These are phyloP conservation scores for Mormyrus iriodes DNA, from an alignment of 2,113 vertebrate genomes.

Conservation along the genomic window DNA sequence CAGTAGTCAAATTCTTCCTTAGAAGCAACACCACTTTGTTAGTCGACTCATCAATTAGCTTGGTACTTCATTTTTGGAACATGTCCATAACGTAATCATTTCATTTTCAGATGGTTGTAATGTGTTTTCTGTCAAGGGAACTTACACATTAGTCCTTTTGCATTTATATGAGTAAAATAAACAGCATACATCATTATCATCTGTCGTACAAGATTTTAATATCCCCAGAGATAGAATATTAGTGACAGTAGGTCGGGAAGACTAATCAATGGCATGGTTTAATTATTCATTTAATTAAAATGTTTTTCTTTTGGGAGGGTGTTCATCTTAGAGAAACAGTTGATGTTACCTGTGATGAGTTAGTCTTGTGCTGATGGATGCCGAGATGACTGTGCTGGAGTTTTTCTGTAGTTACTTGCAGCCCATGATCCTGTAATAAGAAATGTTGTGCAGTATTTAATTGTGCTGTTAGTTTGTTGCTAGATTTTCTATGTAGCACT, in stretches of 20 bases:
- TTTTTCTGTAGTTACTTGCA: not conserved
- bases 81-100: not conserved
- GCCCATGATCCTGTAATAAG: not conserved
- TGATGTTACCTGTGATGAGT: too few relatives aligned
- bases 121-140: not conserved
- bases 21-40: too few relatives aligned
- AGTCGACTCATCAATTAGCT: too few relatives aligned
- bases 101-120: not conserved
- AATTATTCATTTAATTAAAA: too few relatives aligned
- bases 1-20: not conserved
- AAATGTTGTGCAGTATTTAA: not conserved
- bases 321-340: too few relatives aligned
- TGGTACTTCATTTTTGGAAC: not conserved
- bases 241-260: too few relatives aligned
- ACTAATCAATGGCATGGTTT: too few relatives aligned
- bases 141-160: not conserved
- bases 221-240: too few relatives aligned
- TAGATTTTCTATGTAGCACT: not conserved
- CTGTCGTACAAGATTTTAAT: too few relatives aligned
- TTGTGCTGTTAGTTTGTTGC: not conserved
- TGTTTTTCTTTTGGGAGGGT: too few relatives aligned
- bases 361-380: not conserved
- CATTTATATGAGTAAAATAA: too few relatives aligned
- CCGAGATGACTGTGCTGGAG: not conserved
- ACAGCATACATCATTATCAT: too few relatives aligned